Evolutionary conservation across 2,888 invertebrate species (phyloP).

Genomic region (Seira sanloemensis): DNA sequence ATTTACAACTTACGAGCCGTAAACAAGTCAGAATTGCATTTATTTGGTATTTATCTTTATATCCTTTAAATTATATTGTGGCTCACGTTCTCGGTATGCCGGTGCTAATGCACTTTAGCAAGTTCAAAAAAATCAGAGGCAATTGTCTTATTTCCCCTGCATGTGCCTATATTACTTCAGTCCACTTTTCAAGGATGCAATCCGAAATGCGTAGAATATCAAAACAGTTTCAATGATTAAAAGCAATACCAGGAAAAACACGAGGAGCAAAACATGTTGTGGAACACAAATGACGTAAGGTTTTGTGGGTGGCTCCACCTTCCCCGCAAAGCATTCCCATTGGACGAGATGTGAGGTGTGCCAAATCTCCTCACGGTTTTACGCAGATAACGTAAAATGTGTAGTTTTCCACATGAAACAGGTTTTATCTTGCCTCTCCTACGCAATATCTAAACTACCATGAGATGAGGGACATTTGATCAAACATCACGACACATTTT

Average conservation of each 20-base stretch:
- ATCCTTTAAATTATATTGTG: too few relatives aligned
- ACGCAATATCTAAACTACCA: constrained; percentile 1
- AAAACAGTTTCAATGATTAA: not conserved
- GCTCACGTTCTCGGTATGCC: too few relatives aligned
- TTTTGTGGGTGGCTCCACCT: constrained; percentile 5
- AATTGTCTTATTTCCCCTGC: not conserved
- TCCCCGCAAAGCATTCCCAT: not conserved
- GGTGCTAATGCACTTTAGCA: too few relatives aligned
- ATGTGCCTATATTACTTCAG: not conserved
- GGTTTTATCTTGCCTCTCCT: not conserved
- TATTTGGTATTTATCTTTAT: too few relatives aligned
- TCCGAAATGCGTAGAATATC: not conserved
- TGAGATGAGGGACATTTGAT: constrained; percentile 8
- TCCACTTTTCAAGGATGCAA: not conserved
- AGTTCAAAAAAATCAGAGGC: not conserved
- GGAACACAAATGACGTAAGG: not conserved
- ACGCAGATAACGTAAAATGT: not conserved
- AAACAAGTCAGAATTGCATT: too few relatives aligned
- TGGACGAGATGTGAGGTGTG: not conserved
- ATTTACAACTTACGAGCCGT: too few relatives aligned
- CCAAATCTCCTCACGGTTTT: not conserved
- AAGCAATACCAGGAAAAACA: not conserved
- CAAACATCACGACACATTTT: constrained; percentile 13
- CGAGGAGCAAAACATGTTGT: not conserved
- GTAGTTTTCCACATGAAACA: not conserved